These are phyloP conservation scores for Saccostrea cuccullata DNA, from an alignment of 1,140 invertebrate genomes.

Conservation along the genomic window DNA sequence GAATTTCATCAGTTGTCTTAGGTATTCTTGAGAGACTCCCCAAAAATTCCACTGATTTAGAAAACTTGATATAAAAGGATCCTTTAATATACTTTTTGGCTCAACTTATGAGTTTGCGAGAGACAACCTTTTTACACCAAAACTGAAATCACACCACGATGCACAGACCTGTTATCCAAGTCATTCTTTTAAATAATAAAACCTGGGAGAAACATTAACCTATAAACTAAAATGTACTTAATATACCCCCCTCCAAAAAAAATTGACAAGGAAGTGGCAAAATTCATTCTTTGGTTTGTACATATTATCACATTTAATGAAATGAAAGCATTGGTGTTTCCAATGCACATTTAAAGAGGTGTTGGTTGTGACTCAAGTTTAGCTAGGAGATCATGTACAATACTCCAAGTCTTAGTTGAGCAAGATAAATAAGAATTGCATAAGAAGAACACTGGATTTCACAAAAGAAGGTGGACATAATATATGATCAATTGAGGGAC, in stretches of 20 bases:
- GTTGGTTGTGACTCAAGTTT: background rate
- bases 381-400: background rate
- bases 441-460: background rate
- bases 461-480: background rate
- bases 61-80: too few relatives aligned
- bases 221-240: background rate
- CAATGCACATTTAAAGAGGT: background rate
- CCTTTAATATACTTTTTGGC: too few relatives aligned
- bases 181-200: too few relatives aligned
- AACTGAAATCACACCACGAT: too few relatives aligned
- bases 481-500: background rate
- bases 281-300: background rate
- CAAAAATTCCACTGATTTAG: too few relatives aligned
- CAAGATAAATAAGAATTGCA: conserved; percentile 13
- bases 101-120: too few relatives aligned
- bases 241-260: background rate
- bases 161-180: too few relatives aligned
- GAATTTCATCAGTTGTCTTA: too few relatives aligned
- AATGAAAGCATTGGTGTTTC: background rate
- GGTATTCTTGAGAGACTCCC: too few relatives aligned
- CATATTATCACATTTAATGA: background rate
- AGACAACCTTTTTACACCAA: too few relatives aligned
- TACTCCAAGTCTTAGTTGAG: background rate
- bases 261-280: background rate
- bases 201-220: too few relatives aligned